A percentile compares a stretch with the other conserved stretches of the same genome.
Evolutionary conservation across 2,888 invertebrate species (phyloP).

Genomic region (Ctenicera cuprea): DNA sequence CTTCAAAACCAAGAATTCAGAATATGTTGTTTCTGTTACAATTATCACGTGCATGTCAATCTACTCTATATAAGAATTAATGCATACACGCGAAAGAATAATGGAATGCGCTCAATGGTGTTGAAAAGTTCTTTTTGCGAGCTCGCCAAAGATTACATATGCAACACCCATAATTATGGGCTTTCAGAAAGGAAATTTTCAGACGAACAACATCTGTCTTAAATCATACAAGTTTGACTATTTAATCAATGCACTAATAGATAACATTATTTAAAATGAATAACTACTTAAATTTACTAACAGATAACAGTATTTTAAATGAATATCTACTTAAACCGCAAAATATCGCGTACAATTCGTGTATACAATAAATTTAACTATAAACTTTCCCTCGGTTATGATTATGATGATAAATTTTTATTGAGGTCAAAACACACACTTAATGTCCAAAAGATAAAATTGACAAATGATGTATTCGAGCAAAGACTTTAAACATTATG

Average conservation of each 20-base stretch:
- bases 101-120: conserved; percentile 1
- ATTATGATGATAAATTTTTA: conserved; percentile 12
- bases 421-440: not conserved
- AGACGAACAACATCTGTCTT: too few species aligned
- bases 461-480: conserved; percentile 4
- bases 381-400: conserved; percentile 9
- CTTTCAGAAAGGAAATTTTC: too few species aligned
- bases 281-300: too few species aligned
- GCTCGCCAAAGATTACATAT: too few species aligned
- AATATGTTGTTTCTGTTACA: not conserved
- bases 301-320: too few species aligned
- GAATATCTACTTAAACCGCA: too few species aligned
- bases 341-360: too few species aligned
- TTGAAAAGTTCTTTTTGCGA: too few species aligned
- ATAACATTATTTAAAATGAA: too few species aligned
- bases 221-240: too few species aligned
- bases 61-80: conserved; percentile 4
- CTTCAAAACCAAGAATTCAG: conserved; percentile 6
- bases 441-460: conserved; percentile 2
- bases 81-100: conserved; percentile 5
- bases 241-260: too few species aligned
- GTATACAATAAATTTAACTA: conserved; percentile 1
- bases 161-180: too few species aligned
- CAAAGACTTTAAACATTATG: not conserved
- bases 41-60: conserved; percentile 26